Base-by-base conservation (phyloP, 2,797 vertebrate species). In the Enteromius paludinosus region DNA sequence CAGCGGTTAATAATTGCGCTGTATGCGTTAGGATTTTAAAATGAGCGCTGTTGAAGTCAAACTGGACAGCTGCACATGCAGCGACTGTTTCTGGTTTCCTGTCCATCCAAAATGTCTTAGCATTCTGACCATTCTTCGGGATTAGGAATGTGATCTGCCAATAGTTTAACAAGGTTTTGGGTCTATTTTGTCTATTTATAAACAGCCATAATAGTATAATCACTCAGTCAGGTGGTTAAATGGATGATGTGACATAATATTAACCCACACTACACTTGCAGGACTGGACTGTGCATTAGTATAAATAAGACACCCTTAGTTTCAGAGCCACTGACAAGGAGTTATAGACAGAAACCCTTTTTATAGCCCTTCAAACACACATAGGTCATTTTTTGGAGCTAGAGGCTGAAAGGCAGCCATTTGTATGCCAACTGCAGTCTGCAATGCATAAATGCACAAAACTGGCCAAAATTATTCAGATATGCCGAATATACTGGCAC, bases 381-480 rank as follows among this genome's bases (percentile, higher is more conserved):
- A 90, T 56, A 86, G 78, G 85, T 85, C 70, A 88, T 92, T 90
- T 88, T 92, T 91, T 35, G 61, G 87, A 88, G 47, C 86, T 61
- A 69, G 15, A 88, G 87, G 82, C 62, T 61, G 83, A 88, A 54
- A 52, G 90, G 85, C 28, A 88, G 86, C 88, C 85, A 76, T 78
- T 87, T 85, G 89, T 90, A 88, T 91, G 90, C 91, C 89, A 93
- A 92, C 89, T 89, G 83, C 84, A 88, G 84, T 89, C 87, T 84
- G 92, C 91, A 92, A 91, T 91, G 87, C 90, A 93, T 90, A 89
- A 91, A 91, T 91, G 86, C 89, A 93, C 89, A 89, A 90, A 38
- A n/a, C n/a, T 23, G 43, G 35, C 43, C 54, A 43, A 77, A 33
- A 6, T 1, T 10, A 14, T n/a, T 52, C 10, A 20, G 23, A n/a